Evolutionary conservation across 2,113 vertebrate genomes (phyloP).

Genomic region (Arizona elegans): DNA sequence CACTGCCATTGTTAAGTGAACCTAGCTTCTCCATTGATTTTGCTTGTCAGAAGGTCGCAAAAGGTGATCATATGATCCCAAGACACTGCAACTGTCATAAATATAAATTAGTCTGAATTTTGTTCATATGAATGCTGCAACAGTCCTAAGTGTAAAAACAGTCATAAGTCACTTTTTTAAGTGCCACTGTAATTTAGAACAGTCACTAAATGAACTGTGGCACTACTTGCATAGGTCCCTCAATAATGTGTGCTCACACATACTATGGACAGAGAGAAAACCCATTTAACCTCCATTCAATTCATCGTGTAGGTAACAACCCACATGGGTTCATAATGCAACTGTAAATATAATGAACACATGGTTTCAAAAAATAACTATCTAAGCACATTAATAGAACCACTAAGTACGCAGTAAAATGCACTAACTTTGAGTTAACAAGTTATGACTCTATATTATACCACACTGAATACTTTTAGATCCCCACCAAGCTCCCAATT

Average conservation of each 20-base stretch:
- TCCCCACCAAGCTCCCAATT: not conserved
- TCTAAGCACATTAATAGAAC: conserved; percentile 47
- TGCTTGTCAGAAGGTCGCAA: not conserved
- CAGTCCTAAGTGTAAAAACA: not conserved
- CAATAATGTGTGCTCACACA: not conserved
- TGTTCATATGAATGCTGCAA: not conserved
- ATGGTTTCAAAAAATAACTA: not conserved
- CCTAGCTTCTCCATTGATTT: not conserved
- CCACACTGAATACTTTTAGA: conserved; percentile 12
- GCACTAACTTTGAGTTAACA: conserved; percentile 26
- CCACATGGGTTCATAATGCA: not conserved
- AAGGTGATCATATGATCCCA: not conserved
- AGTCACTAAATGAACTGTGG: not conserved
- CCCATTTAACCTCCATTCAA: not conserved
- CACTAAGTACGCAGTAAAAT: not conserved
- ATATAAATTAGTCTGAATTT: not conserved
- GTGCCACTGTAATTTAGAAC: not conserved
- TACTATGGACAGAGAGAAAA: not conserved
- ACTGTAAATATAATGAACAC: not conserved
- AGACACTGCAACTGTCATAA: not conserved
- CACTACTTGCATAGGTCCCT: not conserved
- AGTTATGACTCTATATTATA: not conserved
- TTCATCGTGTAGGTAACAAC: not conserved
- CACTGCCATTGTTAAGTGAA: not conserved
- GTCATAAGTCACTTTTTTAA: not conserved